Percentiles rank a stretch among this genome's conserved stretches.
Conservation (phyloP, 53 echinoderm and acorn worm species). For the Temnopleurus reevesii region DNA sequence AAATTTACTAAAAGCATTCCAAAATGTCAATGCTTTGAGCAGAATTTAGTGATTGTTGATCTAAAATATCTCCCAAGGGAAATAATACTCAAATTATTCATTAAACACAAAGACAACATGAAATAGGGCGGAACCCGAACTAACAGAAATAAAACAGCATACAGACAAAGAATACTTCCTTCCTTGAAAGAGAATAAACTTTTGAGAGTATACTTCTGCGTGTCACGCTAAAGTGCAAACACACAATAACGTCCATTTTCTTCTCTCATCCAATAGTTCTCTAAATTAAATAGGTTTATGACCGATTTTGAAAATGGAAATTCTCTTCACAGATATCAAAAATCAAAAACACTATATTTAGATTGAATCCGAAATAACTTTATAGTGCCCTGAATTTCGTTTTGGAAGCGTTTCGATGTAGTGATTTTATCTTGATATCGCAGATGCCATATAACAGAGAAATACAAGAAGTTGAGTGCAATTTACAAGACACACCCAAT, state of each 20-base stretch:
- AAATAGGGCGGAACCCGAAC: too few relatives aligned
- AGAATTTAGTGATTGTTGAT: too few relatives aligned
- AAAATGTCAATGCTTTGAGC: too few relatives aligned
- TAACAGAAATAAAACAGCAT: too few relatives aligned
- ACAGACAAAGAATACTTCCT: too few relatives aligned
- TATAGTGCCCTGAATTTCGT: not conserved
- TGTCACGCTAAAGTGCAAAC: not conserved
- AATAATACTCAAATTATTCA: too few relatives aligned
- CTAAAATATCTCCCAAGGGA: too few relatives aligned
- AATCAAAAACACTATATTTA: not conserved
- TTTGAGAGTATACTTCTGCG: not conserved
- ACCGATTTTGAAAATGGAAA: not conserved
- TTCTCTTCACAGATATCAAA: not conserved
- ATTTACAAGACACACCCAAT: constrained; percentile 22
- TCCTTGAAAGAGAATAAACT: too few relatives aligned
- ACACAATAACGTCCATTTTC: not conserved
- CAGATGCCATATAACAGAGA: not conserved
- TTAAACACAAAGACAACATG: too few relatives aligned
- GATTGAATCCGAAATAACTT: not conserved
- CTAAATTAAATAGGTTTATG: not conserved
- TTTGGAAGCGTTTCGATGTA: not conserved
- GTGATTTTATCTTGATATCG: not conserved
- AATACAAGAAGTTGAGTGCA: not conserved
- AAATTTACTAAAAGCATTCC: too few relatives aligned
- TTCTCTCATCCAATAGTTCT: not conserved